Base-by-base conservation (phyloP, 2,113 vertebrate genomes). In the Coptodon rendalli region DNA sequence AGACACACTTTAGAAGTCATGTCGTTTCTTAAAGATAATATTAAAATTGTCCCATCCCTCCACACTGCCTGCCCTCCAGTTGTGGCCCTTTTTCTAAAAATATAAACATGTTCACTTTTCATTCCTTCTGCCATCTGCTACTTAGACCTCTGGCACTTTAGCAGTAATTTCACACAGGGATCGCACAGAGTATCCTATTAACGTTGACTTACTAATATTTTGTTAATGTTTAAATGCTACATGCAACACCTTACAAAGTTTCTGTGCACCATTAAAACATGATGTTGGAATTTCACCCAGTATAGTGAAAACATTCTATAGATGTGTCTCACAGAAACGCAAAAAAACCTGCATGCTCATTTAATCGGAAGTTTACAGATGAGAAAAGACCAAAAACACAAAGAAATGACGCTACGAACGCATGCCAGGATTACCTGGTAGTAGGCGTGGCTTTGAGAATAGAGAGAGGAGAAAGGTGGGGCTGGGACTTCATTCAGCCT, bases 381-480 rank as follows among this genome's bases (percentile, higher is more conserved):
- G 9, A 57, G 16, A 68, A 82, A 78, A 1, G 3, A 66, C 52
- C 27, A 2, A 40, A 6, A 11, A 38, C 80, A 82, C 71, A 83
- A 71, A 82, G 2, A 3, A 71, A 27, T 9, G 29, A 31, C 53
- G 27, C 52, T 13, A 45, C 4, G 4, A 48, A 52, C 3, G 50
- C 94, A 91, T 94, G 91, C 83, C 68, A 45, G 27, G 61, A 43
- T 95, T 96, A 96, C 95, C 95, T 96, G 94, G 86, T 93, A 92
- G 90, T 93, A 91, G 90, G 92, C 22, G 85, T 92, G 92, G 89
- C 93, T 92, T 89, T 94, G 92, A 5, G 94, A 91, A 92, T 95
- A 96, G 88, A 95, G 93, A 68, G 94, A 94, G 63, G 94, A 95
- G 90, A 95, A 96, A 83, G 93, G 93, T 6, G 92, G 94, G 71